A percentile compares a stretch with the other conserved stretches of the same genome.
These are phyloP conservation scores for Actinia equina DNA, from an alignment of 64 coral and sea anemone genomes.

Conservation along the genomic window DNA sequence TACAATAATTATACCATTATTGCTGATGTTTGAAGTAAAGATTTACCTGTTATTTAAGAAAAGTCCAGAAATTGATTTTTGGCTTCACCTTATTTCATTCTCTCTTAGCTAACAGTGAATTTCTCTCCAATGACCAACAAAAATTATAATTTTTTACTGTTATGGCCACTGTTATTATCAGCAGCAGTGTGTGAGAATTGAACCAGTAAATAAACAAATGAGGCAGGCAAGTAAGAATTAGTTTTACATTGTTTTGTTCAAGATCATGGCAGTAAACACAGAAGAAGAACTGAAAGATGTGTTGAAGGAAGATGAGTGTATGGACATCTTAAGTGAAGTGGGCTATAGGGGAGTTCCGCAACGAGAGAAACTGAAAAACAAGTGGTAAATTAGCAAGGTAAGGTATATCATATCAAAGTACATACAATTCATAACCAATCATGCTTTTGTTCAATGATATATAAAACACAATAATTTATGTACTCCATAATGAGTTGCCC, in stretches of 20 bases:
- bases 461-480: slow-evolving; percentile 1
- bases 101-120: neutral
- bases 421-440: neutral
- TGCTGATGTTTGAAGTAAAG: neutral
- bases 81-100: neutral
- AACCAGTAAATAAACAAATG: neutral
- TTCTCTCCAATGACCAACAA: neutral
- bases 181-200: neutral
- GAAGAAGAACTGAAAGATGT: slow-evolving; percentile 6
- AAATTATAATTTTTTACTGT: slow-evolving; percentile 1
- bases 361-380: slow-evolving; percentile 29
- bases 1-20: neutral
- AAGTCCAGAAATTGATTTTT: neutral
- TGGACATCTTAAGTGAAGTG: slow-evolving; percentile 14
- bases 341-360: slow-evolving; percentile 23
- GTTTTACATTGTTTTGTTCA: slow-evolving; percentile 5
- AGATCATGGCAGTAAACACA: slow-evolving; percentile 14
- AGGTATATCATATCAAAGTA: neutral
- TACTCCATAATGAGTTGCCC: neutral
- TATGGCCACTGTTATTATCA: neutral
- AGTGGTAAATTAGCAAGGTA: slow-evolving; percentile 15
- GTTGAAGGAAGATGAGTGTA: slow-evolving; percentile 9
- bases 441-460: neutral
- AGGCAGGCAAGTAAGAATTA: neutral
- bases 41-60: neutral